Base-by-base conservation (phyloP, 2,888 invertebrate genomes). In the Cheilosia urbana region DNA sequence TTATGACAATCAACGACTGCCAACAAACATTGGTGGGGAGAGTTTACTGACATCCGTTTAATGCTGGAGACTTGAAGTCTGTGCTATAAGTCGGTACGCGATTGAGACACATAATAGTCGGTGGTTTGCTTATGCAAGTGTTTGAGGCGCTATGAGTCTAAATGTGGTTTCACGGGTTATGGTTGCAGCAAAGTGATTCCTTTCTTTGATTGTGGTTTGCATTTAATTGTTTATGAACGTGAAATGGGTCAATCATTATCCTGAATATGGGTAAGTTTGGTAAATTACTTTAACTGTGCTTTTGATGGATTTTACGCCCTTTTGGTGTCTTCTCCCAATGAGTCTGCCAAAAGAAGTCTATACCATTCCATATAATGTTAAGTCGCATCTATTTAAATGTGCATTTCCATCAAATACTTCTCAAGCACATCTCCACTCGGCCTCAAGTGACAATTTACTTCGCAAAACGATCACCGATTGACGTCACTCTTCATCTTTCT, bases 31-130 rank as follows among this genome's bases (percentile, higher is more conserved):
- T 21, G 17, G 60, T 47, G 80, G 53, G 62, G 58, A 58, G 71
- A 57, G 80, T 65, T 81, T 55, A 80, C 55, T 80, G 76, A 85
- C 84, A 85, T 81, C 71, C 84, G 81, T 17, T 76, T 60, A 51
- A 47, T 49, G 49, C 19, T 13, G 24, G 63, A 73, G 42, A 34
- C 83, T 55, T 21, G 27, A 37, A 60, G 83, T 76, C 63, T 49
- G 27, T 55, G 27, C 6, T 13, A 11, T 27, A 34, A 21, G 19
- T 58, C 19, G 34, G 30, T 37, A 34, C 11, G 45, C 13, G 17
- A 15, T 21, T 21, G 34, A 17, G 24, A 34, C 57, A 30, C 7
- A 19, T 1, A 21, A 9, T 13, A 47, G 34, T 42, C 17, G n/a
- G 45, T 24, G 37, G 37, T 51, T 13, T 13, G 21, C 9, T 75